Base-by-base conservation (phyloP, 1,140 invertebrate species). In the Hestina assimilis region DNA sequence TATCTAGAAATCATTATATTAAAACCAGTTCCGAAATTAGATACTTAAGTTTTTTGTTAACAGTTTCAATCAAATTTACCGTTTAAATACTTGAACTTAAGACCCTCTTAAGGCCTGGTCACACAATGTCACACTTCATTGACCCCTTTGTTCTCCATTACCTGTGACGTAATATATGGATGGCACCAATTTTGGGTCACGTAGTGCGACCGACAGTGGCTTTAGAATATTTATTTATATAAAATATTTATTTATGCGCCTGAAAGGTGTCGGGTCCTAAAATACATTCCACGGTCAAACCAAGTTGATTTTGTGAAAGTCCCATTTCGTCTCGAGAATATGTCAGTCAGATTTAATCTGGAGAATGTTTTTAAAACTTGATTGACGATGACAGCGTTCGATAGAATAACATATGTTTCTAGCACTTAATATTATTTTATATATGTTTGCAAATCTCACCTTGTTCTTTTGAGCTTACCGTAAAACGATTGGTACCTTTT, bases 281-380 rank as follows among this genome's bases (percentile, higher is more conserved):
- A 74, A 76, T 77, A 88, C 85, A 88, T 88, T 88, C 85, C 85
- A 87, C 75, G 83, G 83, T 87, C 31, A 66, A 74, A 87, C 83
- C 83, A 82, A 75, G 75, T 85, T 85, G 79, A 75, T 76, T 85
- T 81, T 75, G 61, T 64, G 60, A 63, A 69, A 71, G 55, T 69
- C 33, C 46, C 57, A 43, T 62, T 76, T 76, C 68, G 64, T 38
- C 50, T 59, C 56, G 53, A n/a, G 50, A 50, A 59, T 47, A 55
- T 56, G 72, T 66, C 75, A 64, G 72, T 82, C 81, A 77, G 83
- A 87, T 87, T 66, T 80, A 80, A 84, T 87, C 83, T 87, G 81
- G 68, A 70, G 53, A 65, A 69, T 66, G 77, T 84, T 80, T 82
- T 59, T 69, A 69, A 79, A 81, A 81, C 76, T 63, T 43, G 70